Percentiles rank a stretch among this genome's conserved stretches.
These are phyloP conservation scores for Platerodrilus igneus DNA, from an alignment of 2,888 invertebrate genomes.

Conservation along the genomic window DNA sequence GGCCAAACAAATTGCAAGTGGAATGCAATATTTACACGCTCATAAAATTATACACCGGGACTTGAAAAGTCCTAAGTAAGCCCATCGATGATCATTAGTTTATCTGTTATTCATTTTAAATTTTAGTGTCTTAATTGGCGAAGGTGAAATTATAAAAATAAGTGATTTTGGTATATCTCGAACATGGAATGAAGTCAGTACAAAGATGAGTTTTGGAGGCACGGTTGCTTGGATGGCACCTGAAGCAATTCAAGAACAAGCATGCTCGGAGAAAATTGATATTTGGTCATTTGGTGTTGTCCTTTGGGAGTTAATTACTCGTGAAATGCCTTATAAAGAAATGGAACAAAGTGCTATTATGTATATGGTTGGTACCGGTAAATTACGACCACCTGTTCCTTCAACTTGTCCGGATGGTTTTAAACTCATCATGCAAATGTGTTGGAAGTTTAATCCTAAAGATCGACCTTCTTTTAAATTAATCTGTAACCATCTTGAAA, in stretches of 20 bases:
- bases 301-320: slow-evolving; percentile 94
- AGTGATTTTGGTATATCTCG: slow-evolving; percentile 97
- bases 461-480: slow-evolving; percentile 88
- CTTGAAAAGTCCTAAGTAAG: slow-evolving; percentile 98
- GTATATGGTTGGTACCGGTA: slow-evolving; percentile 96
- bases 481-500: slow-evolving; percentile 86
- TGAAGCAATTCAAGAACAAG: slow-evolving; percentile 94
- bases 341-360: slow-evolving; percentile 96
- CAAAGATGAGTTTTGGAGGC: slow-evolving; percentile 97
- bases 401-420: slow-evolving; percentile 84
- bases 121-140: slow-evolving; percentile 76
- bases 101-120: slow-evolving; percentile 7
- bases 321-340: slow-evolving; percentile 89
- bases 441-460: slow-evolving; percentile 86
- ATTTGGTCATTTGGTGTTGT: slow-evolving; percentile 99
- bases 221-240: slow-evolving; percentile 99
- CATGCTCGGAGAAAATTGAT: slow-evolving; percentile 96
- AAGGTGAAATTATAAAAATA: slow-evolving; percentile 72
- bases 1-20: slow-evolving; percentile 92
- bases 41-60: slow-evolving; percentile 98
- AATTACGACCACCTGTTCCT: slow-evolving; percentile 87
- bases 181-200: slow-evolving; percentile 91
- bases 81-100: slow-evolving; percentile 29
- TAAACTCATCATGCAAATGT: slow-evolving; percentile 82
- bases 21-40: slow-evolving; percentile 94